A percentile compares a stretch with the other conserved stretches of the same genome.
Conservation (phyloP, 2,797 vertebrate species). For the Molossus alvarezi region DNA sequence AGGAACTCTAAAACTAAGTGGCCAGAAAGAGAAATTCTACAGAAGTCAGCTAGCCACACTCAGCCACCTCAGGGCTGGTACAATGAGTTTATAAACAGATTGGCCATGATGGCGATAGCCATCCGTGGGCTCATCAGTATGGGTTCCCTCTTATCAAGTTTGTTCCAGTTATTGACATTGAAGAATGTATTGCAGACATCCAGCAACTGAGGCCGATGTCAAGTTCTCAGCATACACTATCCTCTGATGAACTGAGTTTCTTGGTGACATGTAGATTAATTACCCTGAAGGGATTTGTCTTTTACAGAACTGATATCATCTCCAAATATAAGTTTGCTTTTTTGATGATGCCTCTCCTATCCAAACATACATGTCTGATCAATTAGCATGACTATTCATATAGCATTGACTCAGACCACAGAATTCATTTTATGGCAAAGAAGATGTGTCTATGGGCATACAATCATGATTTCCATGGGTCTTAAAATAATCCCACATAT, state of each 20-base stretch:
- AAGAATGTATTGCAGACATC: not conserved
- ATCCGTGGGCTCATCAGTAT: not conserved
- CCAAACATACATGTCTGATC: not conserved
- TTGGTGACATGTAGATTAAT: not conserved
- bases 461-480: not conserved
- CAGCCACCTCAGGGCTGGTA: not conserved
- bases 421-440: not conserved
- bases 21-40: not conserved
- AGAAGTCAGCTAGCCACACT: not conserved
- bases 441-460: not conserved
- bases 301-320: not conserved
- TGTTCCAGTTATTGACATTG: not conserved
- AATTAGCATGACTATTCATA: not conserved
- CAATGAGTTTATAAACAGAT: not conserved
- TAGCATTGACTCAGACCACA: not conserved
- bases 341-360: not conserved
- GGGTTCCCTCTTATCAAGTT: not conserved
- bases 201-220: not conserved
- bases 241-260: not conserved
- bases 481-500: not conserved
- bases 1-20: not conserved
- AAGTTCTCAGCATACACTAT: not conserved
- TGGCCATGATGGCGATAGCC: not conserved
- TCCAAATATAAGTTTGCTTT: not conserved
- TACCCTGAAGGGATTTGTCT: not conserved